These are phyloP conservation scores for Nothoprocta perdicaria DNA, from an alignment of 2,113 vertebrate genomes.

Conservation along the genomic window DNA sequence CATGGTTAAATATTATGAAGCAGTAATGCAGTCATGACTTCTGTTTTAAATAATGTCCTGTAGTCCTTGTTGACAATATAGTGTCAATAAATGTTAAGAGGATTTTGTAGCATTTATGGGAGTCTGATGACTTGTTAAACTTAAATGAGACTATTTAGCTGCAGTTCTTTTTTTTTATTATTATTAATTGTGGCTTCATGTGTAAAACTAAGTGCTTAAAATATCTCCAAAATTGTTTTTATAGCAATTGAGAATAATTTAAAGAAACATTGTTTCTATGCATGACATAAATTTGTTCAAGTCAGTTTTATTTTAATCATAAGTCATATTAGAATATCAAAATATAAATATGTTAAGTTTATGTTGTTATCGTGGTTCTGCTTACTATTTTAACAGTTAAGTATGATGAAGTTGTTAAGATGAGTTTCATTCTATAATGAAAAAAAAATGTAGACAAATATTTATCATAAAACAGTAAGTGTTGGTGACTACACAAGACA, in stretches of 20 bases:
- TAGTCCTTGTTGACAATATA: background rate
- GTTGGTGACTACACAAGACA: background rate
- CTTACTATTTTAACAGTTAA: background rate
- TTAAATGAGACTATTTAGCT: background rate
- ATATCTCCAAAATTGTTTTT: background rate
- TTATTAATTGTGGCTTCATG: background rate
- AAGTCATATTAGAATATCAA: conserved; percentile 9
- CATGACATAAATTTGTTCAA: background rate
- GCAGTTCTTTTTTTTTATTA: background rate
- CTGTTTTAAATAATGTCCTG: background rate
- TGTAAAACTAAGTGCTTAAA: background rate
- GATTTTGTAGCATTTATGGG: background rate
- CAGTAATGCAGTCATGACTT: background rate
- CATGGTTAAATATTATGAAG: background rate
- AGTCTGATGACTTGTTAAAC: background rate
- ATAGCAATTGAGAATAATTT: background rate
- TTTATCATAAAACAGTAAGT: background rate
- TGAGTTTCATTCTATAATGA: background rate
- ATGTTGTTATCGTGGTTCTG: conserved; percentile 2
- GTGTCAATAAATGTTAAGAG: background rate
- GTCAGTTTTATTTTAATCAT: background rate
- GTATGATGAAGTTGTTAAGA: background rate
- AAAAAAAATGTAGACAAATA: background rate
- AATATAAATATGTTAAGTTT: conserved; percentile 9
- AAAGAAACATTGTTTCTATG: background rate